These are phyloP conservation scores for Hirundichthys speculiger DNA, from an alignment of 2,113 vertebrate genomes.

Conservation along the genomic window DNA sequence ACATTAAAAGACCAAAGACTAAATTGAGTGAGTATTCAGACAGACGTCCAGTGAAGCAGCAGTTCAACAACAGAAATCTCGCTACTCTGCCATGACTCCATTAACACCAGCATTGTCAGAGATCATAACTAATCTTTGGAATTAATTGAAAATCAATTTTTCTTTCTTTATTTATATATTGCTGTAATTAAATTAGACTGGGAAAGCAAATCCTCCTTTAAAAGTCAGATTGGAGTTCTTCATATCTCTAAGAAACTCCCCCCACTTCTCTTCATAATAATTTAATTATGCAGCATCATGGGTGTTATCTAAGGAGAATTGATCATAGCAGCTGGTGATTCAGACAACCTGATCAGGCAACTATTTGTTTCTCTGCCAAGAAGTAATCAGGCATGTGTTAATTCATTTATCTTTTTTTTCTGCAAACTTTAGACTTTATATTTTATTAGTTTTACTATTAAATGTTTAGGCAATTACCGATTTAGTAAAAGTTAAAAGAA, in stretches of 20 bases:
- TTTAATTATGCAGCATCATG: constrained; percentile 60
- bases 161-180: background rate
- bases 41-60: constrained; percentile 8
- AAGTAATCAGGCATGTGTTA: constrained; percentile 15
- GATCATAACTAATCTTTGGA: constrained; percentile 67
- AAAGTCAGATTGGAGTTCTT: constrained; percentile 50
- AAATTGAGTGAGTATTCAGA: no score
- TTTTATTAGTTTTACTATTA: background rate
- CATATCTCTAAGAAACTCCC: constrained; percentile 60
- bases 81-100: constrained; percentile 44
- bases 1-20: no score
- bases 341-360: constrained; percentile 41
- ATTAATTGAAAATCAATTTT: constrained; percentile 54
- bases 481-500: no score
- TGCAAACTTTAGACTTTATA: no score
- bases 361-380: constrained; percentile 30
- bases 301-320: constrained; percentile 58
- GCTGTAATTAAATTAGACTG: constrained; percentile 47
- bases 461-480: no score
- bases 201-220: constrained; percentile 55
- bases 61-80: constrained; percentile 10
- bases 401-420: background rate
- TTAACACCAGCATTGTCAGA: constrained; percentile 61
- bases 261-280: constrained; percentile 58
- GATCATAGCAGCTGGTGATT: constrained; percentile 60